These are phyloP conservation scores for Propithecus coquereli DNA, from an alignment of 2,113 vertebrate species.

Conservation along the genomic window DNA sequence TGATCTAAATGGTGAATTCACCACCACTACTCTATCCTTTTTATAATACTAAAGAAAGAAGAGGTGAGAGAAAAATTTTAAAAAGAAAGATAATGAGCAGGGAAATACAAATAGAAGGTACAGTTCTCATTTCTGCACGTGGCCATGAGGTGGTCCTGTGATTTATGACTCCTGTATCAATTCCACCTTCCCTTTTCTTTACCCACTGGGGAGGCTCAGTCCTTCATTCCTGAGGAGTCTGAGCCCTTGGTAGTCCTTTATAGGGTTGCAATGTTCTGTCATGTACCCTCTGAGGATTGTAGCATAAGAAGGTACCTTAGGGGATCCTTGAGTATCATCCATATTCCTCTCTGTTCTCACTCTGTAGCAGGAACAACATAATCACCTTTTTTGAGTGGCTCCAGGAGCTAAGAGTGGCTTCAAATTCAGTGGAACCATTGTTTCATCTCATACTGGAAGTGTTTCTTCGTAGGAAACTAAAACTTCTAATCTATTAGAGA, in stretches of 20 bases:
- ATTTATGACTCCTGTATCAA: not conserved
- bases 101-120: not conserved
- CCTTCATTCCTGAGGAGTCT: not conserved
- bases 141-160: not conserved
- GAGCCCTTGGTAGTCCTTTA: not conserved
- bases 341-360: not conserved
- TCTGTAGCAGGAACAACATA: not conserved
- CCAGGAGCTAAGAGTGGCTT: not conserved
- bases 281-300: not conserved
- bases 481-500: constrained; percentile 8
- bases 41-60: not conserved
- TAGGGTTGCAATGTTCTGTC: not conserved
- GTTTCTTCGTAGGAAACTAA: not conserved
- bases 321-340: not conserved
- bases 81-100: not conserved
- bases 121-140: not conserved
- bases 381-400: not conserved
- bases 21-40: not conserved
- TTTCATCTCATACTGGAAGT: not conserved
- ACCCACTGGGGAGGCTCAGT: not conserved
- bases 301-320: not conserved
- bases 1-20: not conserved
- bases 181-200: not conserved
- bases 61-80: not conserved
- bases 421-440: not conserved